A percentile compares a stretch with the other conserved stretches of the same genome.
Conservation (phyloP, 2,797 vertebrate genomes). For the Tauraco hartlaubi region DNA sequence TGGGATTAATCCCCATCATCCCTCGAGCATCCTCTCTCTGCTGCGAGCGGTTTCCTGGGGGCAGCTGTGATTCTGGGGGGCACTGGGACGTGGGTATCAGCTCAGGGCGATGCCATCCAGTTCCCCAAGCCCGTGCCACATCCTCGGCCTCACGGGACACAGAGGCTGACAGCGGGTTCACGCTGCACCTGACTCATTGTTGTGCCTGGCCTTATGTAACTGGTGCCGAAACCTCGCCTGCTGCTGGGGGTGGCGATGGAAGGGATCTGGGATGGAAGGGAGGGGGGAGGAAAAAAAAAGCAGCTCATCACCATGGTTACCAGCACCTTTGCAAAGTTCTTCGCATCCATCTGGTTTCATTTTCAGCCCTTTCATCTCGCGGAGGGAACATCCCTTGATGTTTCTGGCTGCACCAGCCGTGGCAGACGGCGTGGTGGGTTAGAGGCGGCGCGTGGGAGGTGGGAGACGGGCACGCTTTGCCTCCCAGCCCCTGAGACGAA, state of each 20-base stretch:
- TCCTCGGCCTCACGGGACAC: neutral
- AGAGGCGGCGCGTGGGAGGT: neutral
- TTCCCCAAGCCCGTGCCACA: neutral
- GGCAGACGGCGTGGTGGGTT: neutral
- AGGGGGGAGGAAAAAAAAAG: neutral
- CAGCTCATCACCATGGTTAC: constrained; percentile 37
- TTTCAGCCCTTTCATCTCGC: neutral
- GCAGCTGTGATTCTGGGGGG: neutral
- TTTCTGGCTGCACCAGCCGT: neutral
- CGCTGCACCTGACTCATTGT: neutral
- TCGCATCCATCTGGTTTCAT: neutral
- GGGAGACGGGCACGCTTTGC: neutral
- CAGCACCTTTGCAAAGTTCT: neutral
- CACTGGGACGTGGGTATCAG: rapidly evolving
- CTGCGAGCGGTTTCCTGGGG: neutral
- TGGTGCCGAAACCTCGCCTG: neutral
- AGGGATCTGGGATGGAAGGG: neutral
- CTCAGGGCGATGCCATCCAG: rapidly evolving
- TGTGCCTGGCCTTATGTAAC: neutral
- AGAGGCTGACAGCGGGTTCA: rapidly evolving
- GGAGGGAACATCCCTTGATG: neutral
- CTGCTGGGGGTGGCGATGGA: neutral
- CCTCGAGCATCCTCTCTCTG: neutral
- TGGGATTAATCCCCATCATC: neutral
- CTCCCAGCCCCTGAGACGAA: neutral